Conservation (phyloP, 2,797 vertebrate genomes). For the Nyctibius grandis region DNA sequence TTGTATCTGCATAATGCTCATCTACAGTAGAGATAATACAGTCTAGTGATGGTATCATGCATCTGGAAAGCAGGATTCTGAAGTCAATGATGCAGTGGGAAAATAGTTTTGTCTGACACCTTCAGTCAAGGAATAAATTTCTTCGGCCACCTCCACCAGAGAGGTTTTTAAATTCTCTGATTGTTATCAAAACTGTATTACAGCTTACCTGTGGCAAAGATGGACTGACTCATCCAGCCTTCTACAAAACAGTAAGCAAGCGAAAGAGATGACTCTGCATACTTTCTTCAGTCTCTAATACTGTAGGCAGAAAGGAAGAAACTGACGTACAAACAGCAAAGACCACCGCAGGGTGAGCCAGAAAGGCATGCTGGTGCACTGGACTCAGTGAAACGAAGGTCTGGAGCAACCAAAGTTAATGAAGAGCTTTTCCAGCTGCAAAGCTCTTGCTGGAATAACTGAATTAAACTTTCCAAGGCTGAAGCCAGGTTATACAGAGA, state of each 20-base stretch:
- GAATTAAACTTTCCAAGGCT: not conserved
- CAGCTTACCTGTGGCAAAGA: not conserved
- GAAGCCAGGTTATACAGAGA: not conserved
- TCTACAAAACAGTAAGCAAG: not conserved
- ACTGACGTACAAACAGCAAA: not conserved
- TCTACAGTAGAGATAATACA: not conserved
- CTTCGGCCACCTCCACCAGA: not conserved
- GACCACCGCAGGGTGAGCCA: not conserved
- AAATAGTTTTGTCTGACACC: not conserved
- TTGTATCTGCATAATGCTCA: not conserved
- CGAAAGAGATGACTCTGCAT: not conserved
- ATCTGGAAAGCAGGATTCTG: not conserved
- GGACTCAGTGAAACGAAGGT: not conserved
- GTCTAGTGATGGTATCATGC: not conserved
- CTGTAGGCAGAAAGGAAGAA: not conserved
- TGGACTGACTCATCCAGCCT: not conserved
- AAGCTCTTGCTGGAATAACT: not conserved
- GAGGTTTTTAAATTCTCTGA: not conserved
- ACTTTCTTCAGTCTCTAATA: not conserved
- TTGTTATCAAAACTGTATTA: not conserved
- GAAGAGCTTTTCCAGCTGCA: not conserved
- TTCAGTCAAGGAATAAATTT: not conserved
- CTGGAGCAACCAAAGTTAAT: not conserved
- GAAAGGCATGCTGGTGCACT: not conserved
- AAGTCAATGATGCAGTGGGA: not conserved